Evolutionary conservation across 2,797 vertebrate genomes (phyloP).

Genomic region (Coregonus sp.): DNA sequence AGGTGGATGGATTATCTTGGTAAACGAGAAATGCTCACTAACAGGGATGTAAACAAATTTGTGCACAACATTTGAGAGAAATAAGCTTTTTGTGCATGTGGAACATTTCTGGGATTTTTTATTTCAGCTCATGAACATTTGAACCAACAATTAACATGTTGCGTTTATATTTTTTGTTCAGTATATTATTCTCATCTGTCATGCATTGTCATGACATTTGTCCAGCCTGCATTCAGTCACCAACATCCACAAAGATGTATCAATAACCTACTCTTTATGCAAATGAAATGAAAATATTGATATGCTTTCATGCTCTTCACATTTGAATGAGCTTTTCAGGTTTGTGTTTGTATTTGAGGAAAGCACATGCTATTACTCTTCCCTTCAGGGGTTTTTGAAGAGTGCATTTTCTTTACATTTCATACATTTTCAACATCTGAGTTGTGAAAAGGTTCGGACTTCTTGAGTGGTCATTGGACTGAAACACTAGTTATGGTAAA

Average conservation of each 20-base stretch:
- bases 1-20: too few species aligned
- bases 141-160: too few species aligned
- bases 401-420: not conserved
- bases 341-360: not conserved
- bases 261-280: not conserved
- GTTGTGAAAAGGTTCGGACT: constrained; percentile 17
- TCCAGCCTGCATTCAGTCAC: not conserved
- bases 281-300: not conserved
- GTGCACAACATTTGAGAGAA: too few species aligned
- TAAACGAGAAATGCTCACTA: too few species aligned
- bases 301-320: not conserved
- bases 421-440: not conserved
- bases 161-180: too few species aligned
- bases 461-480: constrained; percentile 35
- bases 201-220: not conserved
- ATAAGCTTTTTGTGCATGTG: too few species aligned
- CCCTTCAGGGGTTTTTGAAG: not conserved
- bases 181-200: not conserved
- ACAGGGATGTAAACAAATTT: too few species aligned
- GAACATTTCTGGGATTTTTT: too few species aligned
- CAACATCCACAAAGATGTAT: too few species aligned
- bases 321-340: not conserved
- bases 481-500: constrained; percentile 49
- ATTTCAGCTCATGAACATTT: too few species aligned
- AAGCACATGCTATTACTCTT: not conserved